Evolutionary conservation across 2,113 vertebrate genomes (phyloP).

Genomic region (Nycticryphes semicollaris): DNA sequence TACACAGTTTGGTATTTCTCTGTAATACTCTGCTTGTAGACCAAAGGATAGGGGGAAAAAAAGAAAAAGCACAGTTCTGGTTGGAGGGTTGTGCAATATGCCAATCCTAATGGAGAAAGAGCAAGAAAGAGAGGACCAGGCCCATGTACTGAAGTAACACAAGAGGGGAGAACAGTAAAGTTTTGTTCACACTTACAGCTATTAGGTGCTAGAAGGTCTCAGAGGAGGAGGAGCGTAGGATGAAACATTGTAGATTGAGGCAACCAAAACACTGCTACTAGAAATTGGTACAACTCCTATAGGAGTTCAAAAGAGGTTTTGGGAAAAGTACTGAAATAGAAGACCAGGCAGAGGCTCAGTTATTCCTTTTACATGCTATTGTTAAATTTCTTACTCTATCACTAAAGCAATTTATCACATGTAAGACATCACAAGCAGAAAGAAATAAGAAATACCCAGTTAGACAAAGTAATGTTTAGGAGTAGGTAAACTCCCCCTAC

Average conservation of each 20-base stretch:
- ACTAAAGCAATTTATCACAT: neutral
- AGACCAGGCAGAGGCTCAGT: neutral
- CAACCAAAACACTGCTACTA: neutral
- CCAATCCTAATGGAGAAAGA: neutral
- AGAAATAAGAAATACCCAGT: neutral
- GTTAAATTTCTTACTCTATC: neutral
- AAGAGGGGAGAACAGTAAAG: rapidly evolving
- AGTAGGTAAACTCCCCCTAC: neutral
- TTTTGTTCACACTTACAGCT: rapidly evolving
- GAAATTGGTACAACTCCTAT: neutral
- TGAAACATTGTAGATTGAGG: neutral
- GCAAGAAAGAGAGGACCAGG: neutral
- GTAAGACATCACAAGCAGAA: neutral
- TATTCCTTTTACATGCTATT: neutral
- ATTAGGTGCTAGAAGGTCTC: neutral
- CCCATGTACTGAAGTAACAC: rapidly evolving
- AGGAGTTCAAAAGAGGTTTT: neutral
- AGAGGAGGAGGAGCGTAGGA: neutral
- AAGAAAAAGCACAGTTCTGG: neutral
- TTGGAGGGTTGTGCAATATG: neutral
- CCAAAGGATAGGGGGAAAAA: neutral
- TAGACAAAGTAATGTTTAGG: neutral
- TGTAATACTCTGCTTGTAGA: neutral
- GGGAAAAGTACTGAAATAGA: neutral
- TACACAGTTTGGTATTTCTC: neutral